A percentile compares a stretch with the other conserved stretches of the same genome.
Conservation (phyloP, 2,113 vertebrate species). For the Onychostoma macrolepis region DNA sequence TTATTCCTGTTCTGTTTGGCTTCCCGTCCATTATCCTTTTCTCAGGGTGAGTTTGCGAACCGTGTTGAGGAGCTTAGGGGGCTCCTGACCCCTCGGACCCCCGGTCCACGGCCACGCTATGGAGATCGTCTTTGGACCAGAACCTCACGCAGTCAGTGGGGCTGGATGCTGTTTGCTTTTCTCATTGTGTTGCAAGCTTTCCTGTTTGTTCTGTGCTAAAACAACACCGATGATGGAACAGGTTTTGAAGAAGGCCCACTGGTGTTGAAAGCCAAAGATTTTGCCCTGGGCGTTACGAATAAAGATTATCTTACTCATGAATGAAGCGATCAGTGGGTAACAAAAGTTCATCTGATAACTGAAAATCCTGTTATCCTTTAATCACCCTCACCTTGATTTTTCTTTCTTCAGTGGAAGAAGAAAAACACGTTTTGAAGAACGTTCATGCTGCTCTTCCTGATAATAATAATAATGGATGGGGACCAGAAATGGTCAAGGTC, state of each 20-base stretch:
- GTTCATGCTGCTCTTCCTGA: not conserved
- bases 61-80: constrained; percentile 30
- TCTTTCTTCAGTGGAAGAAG: not conserved
- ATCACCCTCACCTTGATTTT: not conserved
- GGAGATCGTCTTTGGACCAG: not conserved
- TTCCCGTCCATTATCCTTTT: constrained; percentile 13
- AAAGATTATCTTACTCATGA: not conserved
- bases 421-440: not conserved
- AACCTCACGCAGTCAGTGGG: constrained; percentile 10
- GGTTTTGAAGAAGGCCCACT: constrained; percentile 6
- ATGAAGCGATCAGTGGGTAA: constrained; percentile 5
- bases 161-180: constrained; percentile 43
- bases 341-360: constrained; percentile 60
- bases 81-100: constrained; percentile 15
- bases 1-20: constrained; percentile 17
- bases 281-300: not conserved
- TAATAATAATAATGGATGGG: not conserved
- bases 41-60: constrained; percentile 35
- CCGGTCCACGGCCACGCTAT: not conserved
- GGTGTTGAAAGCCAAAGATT: constrained; percentile 4
- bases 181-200: constrained; percentile 48
- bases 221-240: constrained; percentile 4
- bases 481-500: not conserved
- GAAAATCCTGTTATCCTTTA: not conserved
- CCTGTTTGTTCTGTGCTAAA: constrained; percentile 53